Percentiles rank a stretch among this genome's conserved stretches.
Evolutionary conservation across 2,113 vertebrate species (phyloP).

Genomic region (Climacteris rufus): DNA sequence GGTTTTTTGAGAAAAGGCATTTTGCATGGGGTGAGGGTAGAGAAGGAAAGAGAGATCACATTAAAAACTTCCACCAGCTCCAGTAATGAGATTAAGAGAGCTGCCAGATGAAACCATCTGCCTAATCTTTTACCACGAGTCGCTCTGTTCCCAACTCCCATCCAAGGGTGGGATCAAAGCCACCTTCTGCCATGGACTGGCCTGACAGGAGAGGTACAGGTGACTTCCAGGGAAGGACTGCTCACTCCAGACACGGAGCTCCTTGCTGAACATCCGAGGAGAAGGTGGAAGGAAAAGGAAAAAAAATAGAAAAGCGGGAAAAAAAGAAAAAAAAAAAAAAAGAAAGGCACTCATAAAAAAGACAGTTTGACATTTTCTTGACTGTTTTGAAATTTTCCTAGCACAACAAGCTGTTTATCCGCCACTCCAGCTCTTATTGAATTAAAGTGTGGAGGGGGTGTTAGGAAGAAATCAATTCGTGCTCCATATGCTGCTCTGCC

Average conservation of each 20-base stretch:
- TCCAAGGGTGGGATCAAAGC: neutral
- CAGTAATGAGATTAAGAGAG: conserved; percentile 62
- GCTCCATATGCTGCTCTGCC: conserved; percentile 69
- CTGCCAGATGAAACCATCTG: conserved; percentile 68
- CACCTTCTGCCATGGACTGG: neutral
- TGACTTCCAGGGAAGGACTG: neutral
- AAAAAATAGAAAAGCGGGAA: rapidly evolving
- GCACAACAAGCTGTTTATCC: conserved; percentile 76
- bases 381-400: conserved; percentile 74
- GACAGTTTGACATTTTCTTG: conserved; percentile 72
- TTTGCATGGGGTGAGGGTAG: neutral
- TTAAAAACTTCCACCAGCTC: conserved; percentile 49
- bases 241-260: neutral
- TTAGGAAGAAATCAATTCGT: conserved; percentile 69
- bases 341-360: conserved; percentile 49
- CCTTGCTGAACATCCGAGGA: rapidly evolving
- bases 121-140: conserved; percentile 46
- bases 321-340: rapidly evolving
- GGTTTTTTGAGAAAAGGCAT: neutral
- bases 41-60: conserved; percentile 2
- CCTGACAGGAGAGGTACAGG: neutral
- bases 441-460: conserved; percentile 69
- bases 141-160: neutral
- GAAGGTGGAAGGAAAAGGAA: neutral
- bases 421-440: conserved; percentile 70